Evolutionary conservation across 2,113 vertebrate genomes (phyloP).

Genomic region (Bubo scandiacus): DNA sequence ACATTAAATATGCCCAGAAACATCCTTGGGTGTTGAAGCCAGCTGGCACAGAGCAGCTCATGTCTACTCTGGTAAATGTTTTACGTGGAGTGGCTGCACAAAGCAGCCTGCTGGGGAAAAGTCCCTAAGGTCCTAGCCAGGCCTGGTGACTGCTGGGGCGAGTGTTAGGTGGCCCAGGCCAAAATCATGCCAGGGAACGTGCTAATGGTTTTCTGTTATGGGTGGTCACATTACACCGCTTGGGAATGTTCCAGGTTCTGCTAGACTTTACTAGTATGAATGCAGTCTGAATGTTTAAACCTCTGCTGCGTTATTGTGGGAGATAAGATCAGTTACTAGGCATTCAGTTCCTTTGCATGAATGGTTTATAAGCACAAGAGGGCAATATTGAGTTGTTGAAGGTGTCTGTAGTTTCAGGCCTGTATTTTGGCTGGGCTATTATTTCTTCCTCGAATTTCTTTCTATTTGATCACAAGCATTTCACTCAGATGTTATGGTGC

Average conservation of each 20-base stretch:
- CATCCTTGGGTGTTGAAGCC: neutral
- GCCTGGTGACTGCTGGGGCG: neutral
- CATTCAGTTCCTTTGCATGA: neutral
- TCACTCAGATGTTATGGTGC: neutral
- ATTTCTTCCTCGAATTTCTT: neutral
- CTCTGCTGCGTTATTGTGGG: neutral
- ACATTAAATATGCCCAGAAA: neutral
- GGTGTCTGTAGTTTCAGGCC: neutral
- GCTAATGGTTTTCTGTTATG: neutral
- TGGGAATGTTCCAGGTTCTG: neutral
- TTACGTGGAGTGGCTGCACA: neutral
- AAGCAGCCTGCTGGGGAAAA: neutral
- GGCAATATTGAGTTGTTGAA: constrained; percentile 63
- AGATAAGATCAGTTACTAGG: neutral
- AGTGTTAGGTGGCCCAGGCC: neutral
- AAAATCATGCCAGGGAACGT: neutral
- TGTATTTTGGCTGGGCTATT: neutral
- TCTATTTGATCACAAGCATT: neutral
- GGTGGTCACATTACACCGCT: neutral
- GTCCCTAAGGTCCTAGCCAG: neutral
- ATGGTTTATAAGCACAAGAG: constrained; percentile 61
- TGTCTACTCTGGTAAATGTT: neutral
- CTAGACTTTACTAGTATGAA: neutral
- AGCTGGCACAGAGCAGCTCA: neutral
- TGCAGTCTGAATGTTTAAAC: neutral